A percentile compares a stretch with the other conserved stretches of the same genome.
phyloP scores from a whole-genome alignment of 2,797 vertebrate species.

The Pempheris klunzingeri region DNA sequence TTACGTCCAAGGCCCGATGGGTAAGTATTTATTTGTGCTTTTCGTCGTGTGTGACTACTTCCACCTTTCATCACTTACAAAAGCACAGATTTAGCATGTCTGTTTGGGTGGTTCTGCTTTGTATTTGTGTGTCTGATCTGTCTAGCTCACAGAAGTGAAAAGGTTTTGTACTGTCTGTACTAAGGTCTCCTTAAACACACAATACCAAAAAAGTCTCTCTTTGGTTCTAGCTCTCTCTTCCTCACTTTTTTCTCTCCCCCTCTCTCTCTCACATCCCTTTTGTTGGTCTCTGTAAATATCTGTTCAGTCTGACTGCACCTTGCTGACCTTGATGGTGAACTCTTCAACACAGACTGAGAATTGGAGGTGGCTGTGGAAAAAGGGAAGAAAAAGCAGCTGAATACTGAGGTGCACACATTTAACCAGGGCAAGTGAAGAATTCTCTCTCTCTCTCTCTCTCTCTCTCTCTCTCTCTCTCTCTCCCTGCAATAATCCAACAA shows the following conservation, averaged over 20 bases:
- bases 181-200: slow-evolving; percentile 50
- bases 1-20: slow-evolving; percentile 29
- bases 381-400: slow-evolving; percentile 40
- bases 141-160: slow-evolving; percentile 55
- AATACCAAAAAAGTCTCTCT: slow-evolving; percentile 34
- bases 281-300: slow-evolving; percentile 63
- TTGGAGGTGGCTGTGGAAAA: slow-evolving; percentile 52
- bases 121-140: slow-evolving; percentile 64
- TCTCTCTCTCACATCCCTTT: slow-evolving; percentile 33
- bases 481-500: slow-evolving; percentile 32
- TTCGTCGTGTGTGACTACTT: slow-evolving; percentile 50
- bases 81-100: slow-evolving; percentile 55
- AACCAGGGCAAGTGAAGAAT: slow-evolving; percentile 48
- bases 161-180: slow-evolving; percentile 25
- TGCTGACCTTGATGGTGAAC: slow-evolving; percentile 62
- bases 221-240: slow-evolving; percentile 33
- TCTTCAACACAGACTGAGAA: slow-evolving; percentile 48
- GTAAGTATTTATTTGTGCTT: slow-evolving; percentile 58
- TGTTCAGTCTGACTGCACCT: slow-evolving; percentile 55
- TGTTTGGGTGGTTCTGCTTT: slow-evolving; percentile 54
- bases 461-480: slow-evolving; percentile 7
- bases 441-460: neutral
- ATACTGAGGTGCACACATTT: slow-evolving; percentile 51
- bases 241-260: neutral
- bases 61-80: slow-evolving; percentile 61